These are phyloP conservation scores for Uromys caudimaculatus DNA, from an alignment of 2,797 vertebrate species.

Conservation along the genomic window DNA sequence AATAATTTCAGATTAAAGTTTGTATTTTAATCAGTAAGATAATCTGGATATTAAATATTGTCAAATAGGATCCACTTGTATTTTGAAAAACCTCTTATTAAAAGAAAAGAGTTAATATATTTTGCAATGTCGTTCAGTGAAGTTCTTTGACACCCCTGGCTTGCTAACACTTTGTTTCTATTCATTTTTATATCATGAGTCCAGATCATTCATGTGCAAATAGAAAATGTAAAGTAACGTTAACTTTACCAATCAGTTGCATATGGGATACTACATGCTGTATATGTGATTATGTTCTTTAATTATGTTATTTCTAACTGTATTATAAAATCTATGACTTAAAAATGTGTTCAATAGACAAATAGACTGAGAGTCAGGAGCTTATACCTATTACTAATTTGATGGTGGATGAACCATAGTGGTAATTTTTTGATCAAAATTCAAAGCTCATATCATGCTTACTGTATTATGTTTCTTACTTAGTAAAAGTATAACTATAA, in stretches of 20 bases:
- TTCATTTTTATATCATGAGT: not conserved
- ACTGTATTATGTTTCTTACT: not conserved
- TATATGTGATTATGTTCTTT: not conserved
- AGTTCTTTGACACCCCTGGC: not conserved
- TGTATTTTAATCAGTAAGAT: constrained; percentile 1
- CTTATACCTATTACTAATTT: not conserved
- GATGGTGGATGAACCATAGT: not conserved
- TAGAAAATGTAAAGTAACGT: not conserved
- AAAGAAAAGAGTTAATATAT: not conserved
- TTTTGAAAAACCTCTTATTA: not conserved
- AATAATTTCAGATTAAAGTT: not conserved
- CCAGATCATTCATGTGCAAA: not conserved
- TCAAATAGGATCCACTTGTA: not conserved
- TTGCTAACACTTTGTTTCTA: not conserved
- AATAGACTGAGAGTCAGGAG: not conserved
- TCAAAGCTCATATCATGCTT: not conserved
- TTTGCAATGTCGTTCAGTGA: not conserved
- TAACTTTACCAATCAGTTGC: not conserved
- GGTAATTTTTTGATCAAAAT: not conserved
- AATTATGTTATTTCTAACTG: not conserved
- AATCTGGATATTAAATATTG: not conserved
- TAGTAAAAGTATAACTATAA: not conserved
- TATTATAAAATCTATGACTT: not conserved
- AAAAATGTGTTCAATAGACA: not conserved
- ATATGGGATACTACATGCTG: not conserved